Conservation (phyloP, 2,888 invertebrate species). For the Dolichopus griseipennis region DNA sequence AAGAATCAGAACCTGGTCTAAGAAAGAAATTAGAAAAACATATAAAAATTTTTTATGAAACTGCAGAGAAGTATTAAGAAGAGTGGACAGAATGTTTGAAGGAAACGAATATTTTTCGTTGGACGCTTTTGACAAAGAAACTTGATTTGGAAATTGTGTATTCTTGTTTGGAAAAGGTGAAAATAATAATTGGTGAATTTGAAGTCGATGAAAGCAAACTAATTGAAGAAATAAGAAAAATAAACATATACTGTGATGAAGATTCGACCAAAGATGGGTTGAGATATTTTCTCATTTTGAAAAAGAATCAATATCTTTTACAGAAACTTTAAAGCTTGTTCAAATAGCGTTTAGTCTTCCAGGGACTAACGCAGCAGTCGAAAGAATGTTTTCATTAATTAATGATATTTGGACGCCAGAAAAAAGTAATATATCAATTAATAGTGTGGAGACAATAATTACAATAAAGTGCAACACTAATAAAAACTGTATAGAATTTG, state of each 20-base stretch:
- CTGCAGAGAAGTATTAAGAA: constrained; percentile 18
- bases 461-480: constrained; percentile 8
- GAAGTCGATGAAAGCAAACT: constrained; percentile 17
- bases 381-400: constrained; percentile 18
- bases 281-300: constrained; percentile 18
- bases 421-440: constrained; percentile 12
- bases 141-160: constrained; percentile 10
- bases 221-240: constrained; percentile 19
- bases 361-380: constrained; percentile 17
- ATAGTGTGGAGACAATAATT: constrained; percentile 9
- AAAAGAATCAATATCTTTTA: constrained; percentile 18
- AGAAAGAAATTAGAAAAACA: constrained; percentile 10
- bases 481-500: constrained; percentile 4
- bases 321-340: constrained; percentile 12
- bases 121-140: background rate
- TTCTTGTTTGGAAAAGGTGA: constrained; percentile 18
- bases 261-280: constrained; percentile 18
- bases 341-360: constrained; percentile 10
- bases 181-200: constrained; percentile 17
- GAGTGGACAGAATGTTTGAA: constrained; percentile 18
- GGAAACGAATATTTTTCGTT: constrained; percentile 18
- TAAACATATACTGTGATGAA: constrained; percentile 17
- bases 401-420: constrained; percentile 16
- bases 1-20: constrained; percentile 14
- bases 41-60: constrained; percentile 17